Evolutionary conservation across 2,797 vertebrate genomes (phyloP).

Genomic region (Pterois miles): DNA sequence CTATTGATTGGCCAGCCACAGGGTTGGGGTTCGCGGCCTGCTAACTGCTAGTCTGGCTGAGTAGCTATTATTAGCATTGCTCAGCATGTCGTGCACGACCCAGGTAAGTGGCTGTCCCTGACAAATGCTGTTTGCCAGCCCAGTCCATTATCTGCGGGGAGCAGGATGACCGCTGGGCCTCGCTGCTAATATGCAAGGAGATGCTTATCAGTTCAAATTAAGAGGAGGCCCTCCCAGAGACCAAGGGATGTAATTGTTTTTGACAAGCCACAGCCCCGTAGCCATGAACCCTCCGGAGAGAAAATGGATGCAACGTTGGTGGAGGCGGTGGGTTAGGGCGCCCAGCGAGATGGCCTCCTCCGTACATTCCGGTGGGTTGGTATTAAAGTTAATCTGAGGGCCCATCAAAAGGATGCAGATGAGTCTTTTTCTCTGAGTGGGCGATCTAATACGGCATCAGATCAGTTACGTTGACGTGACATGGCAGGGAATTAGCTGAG

Average conservation of each 20-base stretch:
- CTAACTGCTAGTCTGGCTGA: constrained; percentile 82
- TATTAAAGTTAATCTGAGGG: constrained; percentile 37
- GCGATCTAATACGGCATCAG: constrained; percentile 36
- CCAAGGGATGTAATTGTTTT: constrained; percentile 83
- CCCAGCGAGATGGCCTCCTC: constrained; percentile 1
- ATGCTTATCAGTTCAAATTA: constrained; percentile 89
- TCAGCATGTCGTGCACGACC: constrained; percentile 70
- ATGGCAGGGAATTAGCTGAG: neutral
- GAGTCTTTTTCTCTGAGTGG: constrained; percentile 1
- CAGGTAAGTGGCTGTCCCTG: constrained; percentile 80
- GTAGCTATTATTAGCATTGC: constrained; percentile 83
- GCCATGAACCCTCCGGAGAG: constrained; percentile 76
- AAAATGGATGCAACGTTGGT: constrained; percentile 62
- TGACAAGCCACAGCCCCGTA: constrained; percentile 79
- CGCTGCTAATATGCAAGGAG: constrained; percentile 84
- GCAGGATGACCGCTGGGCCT: constrained; percentile 75
- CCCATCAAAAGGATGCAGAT: constrained; percentile 22
- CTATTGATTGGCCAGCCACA: constrained; percentile 81
- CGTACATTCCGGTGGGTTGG: constrained; percentile 24
- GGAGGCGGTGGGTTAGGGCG: constrained; percentile 24
- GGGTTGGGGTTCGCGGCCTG: constrained; percentile 71
- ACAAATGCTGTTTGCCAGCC: constrained; percentile 81
- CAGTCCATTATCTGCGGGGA: constrained; percentile 81
- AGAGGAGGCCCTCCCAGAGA: constrained; percentile 77
- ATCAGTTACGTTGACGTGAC: constrained; percentile 1